A percentile compares a stretch with the other conserved stretches of the same genome.
These are phyloP conservation scores for Octodon degus DNA, from an alignment of 2,113 vertebrate genomes.

Conservation along the genomic window DNA sequence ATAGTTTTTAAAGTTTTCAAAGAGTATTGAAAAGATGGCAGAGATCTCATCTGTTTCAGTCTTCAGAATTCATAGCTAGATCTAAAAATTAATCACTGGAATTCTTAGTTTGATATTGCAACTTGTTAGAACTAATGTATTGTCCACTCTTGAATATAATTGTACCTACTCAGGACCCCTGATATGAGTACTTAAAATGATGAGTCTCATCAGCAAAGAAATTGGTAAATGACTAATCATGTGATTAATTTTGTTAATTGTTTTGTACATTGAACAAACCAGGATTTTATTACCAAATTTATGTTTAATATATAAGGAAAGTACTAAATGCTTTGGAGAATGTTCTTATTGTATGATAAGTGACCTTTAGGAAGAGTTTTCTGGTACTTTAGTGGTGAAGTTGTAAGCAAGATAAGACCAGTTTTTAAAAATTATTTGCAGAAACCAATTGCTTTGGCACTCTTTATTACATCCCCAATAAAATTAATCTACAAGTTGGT, in stretches of 20 bases:
- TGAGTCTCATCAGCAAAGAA: constrained; percentile 38
- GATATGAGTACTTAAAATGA: constrained; percentile 32
- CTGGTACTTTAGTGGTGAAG: neutral
- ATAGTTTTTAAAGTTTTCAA: constrained; percentile 60
- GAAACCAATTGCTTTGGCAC: neutral
- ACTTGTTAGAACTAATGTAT: constrained; percentile 38
- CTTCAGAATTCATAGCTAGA: constrained; percentile 10
- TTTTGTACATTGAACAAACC: constrained; percentile 30
- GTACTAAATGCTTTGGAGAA: neutral
- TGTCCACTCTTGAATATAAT: constrained; percentile 38
- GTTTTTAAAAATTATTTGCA: neutral
- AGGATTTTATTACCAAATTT: neutral
- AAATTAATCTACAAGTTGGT: constrained; percentile 4
- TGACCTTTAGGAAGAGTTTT: neutral
- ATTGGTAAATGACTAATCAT: constrained; percentile 55
- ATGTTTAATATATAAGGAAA: neutral
- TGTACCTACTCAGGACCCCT: constrained; percentile 19
- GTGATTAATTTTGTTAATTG: constrained; percentile 45
- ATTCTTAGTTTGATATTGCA: constrained; percentile 49
- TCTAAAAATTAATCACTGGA: constrained; percentile 11
- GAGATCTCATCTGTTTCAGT: constrained; percentile 38
- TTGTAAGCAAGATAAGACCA: neutral
- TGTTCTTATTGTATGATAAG: neutral
- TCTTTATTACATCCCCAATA: constrained; percentile 10
- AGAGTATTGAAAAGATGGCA: constrained; percentile 23